phyloP scores from a whole-genome alignment of 2,113 vertebrate genomes.

The Spheniscus mendiculus region DNA sequence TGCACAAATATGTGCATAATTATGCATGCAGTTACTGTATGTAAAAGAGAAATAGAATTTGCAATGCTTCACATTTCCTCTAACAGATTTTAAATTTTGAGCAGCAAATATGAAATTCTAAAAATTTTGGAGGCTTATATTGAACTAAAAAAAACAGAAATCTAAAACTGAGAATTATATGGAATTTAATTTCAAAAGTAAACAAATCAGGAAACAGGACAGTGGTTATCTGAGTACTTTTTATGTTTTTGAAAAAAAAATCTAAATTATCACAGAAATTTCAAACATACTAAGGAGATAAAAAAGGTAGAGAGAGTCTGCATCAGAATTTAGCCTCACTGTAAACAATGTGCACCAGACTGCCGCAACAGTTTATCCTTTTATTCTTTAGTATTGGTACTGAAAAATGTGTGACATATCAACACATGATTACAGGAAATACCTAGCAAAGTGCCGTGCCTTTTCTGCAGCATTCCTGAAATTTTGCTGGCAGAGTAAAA shows the following conservation, averaged over 20 bases:
- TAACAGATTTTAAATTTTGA: not conserved
- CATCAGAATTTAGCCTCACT: not conserved
- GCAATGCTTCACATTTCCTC: not conserved
- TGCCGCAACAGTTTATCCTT: not conserved
- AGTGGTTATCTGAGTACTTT: not conserved
- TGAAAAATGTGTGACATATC: not conserved
- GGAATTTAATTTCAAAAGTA: not conserved
- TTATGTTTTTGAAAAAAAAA: not conserved
- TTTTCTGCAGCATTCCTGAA: not conserved
- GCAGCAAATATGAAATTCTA: not conserved
- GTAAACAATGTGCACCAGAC: not conserved
- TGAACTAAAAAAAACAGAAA: not conserved
- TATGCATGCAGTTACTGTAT: not conserved
- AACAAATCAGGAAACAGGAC: not conserved
- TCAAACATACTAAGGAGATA: not conserved
- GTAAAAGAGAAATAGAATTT: not conserved
- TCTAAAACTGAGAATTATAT: not conserved
- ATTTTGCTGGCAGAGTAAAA: not conserved
- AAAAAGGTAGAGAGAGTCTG: not conserved
- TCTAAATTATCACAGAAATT: not conserved
- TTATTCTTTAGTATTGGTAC: not conserved
- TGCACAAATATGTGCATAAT: not conserved
- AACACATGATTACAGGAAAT: not conserved
- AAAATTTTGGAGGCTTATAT: not conserved
- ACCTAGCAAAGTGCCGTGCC: not conserved